A percentile compares a stretch with the other conserved stretches of the same genome.
Conservation (phyloP, 2,888 invertebrate genomes). For the Baccha elongata region DNA sequence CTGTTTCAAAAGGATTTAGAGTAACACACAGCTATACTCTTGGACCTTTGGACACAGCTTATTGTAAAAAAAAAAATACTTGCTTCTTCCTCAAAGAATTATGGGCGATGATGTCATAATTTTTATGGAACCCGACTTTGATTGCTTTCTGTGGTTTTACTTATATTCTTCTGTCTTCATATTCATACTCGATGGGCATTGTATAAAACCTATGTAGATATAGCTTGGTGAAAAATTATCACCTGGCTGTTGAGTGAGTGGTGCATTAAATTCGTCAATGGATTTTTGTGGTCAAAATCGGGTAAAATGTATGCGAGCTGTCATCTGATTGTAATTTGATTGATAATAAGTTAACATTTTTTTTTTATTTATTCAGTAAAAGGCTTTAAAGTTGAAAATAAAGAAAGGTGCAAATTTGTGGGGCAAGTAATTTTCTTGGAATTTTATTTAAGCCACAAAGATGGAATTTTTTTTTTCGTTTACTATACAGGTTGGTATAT, state of each 20-base stretch:
- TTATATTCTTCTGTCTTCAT: neutral
- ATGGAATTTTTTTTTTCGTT: conserved; percentile 1
- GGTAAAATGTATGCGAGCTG: conserved; percentile 59
- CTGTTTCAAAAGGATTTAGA: conserved; percentile 33
- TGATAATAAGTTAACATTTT: conserved; percentile 53
- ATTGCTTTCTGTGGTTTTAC: conserved; percentile 40
- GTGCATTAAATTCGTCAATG: conserved; percentile 32
- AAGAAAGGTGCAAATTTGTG: conserved; percentile 23
- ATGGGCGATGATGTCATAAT: conserved; percentile 67
- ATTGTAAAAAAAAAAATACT: neutral
- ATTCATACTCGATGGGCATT: no score
- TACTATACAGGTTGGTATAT: neutral
- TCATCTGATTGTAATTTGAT: conserved; percentile 66
- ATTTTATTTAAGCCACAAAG: conserved; percentile 32
- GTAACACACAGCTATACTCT: neutral
- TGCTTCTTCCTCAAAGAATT: neutral
- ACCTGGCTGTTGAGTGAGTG: conserved; percentile 46
- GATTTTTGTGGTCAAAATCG: conserved; percentile 48
- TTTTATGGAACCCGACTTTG: conserved; percentile 45
- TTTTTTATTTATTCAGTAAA: neutral
- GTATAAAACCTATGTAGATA: no score
- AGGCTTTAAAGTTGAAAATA: neutral
- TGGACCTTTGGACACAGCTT: neutral
- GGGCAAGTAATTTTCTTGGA: conserved; percentile 34
- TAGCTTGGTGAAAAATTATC: conserved; percentile 58